Evolutionary conservation across 2,888 invertebrate species (phyloP).

Genomic region (Thymelicus acteon): DNA sequence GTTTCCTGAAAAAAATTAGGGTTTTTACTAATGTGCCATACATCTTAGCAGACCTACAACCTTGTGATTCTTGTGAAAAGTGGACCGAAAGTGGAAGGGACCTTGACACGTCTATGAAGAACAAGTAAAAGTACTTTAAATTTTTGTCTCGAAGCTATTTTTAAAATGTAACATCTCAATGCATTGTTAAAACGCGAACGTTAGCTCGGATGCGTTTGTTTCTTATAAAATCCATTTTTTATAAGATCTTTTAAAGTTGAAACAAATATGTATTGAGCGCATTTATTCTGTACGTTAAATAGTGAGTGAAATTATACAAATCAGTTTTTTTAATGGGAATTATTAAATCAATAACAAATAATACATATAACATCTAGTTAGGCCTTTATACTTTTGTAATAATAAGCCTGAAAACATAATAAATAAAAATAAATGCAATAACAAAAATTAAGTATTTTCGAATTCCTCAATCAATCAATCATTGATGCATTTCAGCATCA

Average conservation of each 20-base stretch:
- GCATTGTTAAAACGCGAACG: not conserved
- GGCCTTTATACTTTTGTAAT: too few relatives aligned
- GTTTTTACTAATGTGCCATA: not conserved
- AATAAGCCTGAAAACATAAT: too few relatives aligned
- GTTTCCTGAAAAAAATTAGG: too few relatives aligned
- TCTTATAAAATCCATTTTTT: not conserved
- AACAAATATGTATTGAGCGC: too few relatives aligned
- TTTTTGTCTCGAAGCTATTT: constrained; percentile 12
- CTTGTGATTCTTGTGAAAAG: constrained; percentile 5
- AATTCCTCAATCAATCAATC: not conserved
- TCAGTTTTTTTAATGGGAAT: too few relatives aligned
- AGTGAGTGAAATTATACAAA: too few relatives aligned
- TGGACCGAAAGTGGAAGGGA: constrained; percentile 12
- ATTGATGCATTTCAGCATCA: not conserved
- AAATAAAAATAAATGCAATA: too few relatives aligned
- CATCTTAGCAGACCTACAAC: not conserved
- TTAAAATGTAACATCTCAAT: not conserved
- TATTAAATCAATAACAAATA: too few relatives aligned
- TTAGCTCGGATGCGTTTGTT: not conserved
- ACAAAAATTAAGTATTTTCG: too few relatives aligned
- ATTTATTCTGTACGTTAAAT: too few relatives aligned
- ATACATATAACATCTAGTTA: too few relatives aligned
- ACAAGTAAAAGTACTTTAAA: not conserved
- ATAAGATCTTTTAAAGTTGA: too few relatives aligned
- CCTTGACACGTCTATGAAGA: constrained; percentile 35